Evolutionary conservation across 1,140 invertebrate genomes (phyloP).

Genomic region (Anoplolepis gracilipes): DNA sequence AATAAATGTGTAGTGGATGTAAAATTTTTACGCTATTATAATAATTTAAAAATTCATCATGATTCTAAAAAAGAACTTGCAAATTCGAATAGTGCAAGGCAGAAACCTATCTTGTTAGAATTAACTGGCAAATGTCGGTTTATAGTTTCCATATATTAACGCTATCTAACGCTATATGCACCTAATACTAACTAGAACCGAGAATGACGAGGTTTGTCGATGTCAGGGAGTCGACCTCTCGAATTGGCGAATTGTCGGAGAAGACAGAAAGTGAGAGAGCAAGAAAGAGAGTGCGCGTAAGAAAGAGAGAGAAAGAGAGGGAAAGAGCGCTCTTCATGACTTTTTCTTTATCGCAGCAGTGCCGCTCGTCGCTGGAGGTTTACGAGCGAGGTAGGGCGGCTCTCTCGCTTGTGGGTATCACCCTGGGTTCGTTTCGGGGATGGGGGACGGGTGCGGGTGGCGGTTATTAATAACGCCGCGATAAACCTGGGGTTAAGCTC

Average conservation of each 20-base stretch:
- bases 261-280: background rate
- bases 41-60: background rate
- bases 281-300: background rate
- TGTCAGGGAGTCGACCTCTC: constrained; percentile 35
- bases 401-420: constrained; percentile 70
- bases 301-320: constrained; percentile 20
- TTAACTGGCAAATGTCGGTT: constrained; percentile 10
- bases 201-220: constrained; percentile 25
- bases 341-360: constrained; percentile 64
- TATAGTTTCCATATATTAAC: constrained; percentile 15
- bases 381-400: constrained; percentile 73
- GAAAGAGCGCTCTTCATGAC: constrained; percentile 26
- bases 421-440: constrained; percentile 66
- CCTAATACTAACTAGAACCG: background rate
- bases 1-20: too few relatives aligned
- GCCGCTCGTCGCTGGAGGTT: constrained; percentile 74
- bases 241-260: constrained; percentile 7
- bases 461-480: constrained; percentile 81
- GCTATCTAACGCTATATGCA: constrained; percentile 19
- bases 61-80: background rate
- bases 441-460: constrained; percentile 59
- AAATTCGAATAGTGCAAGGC: background rate
- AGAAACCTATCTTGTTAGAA: background rate
- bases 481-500: constrained; percentile 79
- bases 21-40: background rate